Base-by-base conservation (phyloP, 2,888 invertebrate species). In the Baccha elongata region DNA sequence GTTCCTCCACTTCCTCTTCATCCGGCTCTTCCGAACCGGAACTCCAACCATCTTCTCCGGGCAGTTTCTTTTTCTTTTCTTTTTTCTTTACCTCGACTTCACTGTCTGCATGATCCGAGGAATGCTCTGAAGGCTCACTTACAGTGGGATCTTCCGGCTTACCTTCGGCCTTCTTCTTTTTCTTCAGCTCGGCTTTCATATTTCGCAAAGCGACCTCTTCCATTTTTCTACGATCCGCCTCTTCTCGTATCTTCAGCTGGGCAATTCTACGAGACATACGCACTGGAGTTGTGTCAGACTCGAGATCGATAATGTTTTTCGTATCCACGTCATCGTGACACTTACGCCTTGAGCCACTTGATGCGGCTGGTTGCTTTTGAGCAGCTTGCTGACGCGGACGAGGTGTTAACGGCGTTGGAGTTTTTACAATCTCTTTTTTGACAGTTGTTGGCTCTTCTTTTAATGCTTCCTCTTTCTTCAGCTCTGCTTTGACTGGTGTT, bases 251-350 rank as follows among this genome's bases (percentile, higher is more conserved):
- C 89, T 97, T 96, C 87, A 96, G 92, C 89, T 96, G 96, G 0
- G 97, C 97, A 86, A 98, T 96, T 76, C 98, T 92, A 0, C 97
- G 92, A 1, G 96, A 96, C 87, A 96, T 95, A 6, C 97, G 91
- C 3, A 96, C 94, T 0, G 91, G 91, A 0, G 86, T 53, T 0
- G 88, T 87, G 65, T 90, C 90, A 1, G 88, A 86, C 15, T 89
- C 89, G 0, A 86, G 71, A 2, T 90, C 89, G 19, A 90, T 88
- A n/a, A 89, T 89, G 68, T 89, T 90, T 10, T 88, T 90, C 2
- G 88, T 86, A 65, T 91, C 90, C 11, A 90, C 89, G 13, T 89
- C 90, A 5, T 76, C 72, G 0, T 88, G 88, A 37, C 87, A 87
- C 23, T 89, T 89, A 0, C 89, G 88, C 5, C 85, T 65, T 13